Evolutionary conservation across 2,888 invertebrate genomes (phyloP).

Genomic region (Ochropleura leucogaster): DNA sequence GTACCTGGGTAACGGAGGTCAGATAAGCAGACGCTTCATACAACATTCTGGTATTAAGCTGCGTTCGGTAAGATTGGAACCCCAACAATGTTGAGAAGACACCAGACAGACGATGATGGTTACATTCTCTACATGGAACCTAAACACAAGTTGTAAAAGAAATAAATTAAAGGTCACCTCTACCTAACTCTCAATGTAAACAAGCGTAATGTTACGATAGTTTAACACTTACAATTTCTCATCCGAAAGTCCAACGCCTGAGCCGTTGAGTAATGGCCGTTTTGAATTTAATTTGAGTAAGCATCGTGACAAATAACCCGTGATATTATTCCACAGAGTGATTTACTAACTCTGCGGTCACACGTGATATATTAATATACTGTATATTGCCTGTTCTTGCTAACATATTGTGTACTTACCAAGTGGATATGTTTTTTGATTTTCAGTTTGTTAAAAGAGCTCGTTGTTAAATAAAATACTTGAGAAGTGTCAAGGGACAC

Average conservation of each 20-base stretch:
- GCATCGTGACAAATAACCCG: conserved; percentile 25
- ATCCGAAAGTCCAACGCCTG: neutral
- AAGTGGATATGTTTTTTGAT: neutral
- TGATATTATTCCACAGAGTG: conserved; percentile 28
- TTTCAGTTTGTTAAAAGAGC: neutral
- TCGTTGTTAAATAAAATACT: no score
- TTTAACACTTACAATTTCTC: neutral
- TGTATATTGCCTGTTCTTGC: conserved; percentile 22
- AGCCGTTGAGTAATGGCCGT: conserved; percentile 25
- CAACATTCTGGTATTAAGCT: neutral
- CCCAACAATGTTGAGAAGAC: neutral
- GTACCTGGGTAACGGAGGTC: neutral
- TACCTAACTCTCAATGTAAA: neutral
- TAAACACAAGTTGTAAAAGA: neutral
- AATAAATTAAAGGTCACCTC: neutral
- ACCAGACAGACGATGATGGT: neutral
- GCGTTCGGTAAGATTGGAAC: neutral
- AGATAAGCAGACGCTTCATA: neutral
- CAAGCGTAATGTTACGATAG: neutral
- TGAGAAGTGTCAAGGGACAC: no score
- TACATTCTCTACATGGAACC: neutral
- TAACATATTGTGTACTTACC: conserved; percentile 35
- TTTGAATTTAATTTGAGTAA: conserved; percentile 43
- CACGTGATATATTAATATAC: conserved; percentile 18
- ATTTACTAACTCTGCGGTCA: conserved; percentile 30